Evolutionary conservation across 2,113 vertebrate species (phyloP).

Genomic region (Phrynocephalus versicolor): DNA sequence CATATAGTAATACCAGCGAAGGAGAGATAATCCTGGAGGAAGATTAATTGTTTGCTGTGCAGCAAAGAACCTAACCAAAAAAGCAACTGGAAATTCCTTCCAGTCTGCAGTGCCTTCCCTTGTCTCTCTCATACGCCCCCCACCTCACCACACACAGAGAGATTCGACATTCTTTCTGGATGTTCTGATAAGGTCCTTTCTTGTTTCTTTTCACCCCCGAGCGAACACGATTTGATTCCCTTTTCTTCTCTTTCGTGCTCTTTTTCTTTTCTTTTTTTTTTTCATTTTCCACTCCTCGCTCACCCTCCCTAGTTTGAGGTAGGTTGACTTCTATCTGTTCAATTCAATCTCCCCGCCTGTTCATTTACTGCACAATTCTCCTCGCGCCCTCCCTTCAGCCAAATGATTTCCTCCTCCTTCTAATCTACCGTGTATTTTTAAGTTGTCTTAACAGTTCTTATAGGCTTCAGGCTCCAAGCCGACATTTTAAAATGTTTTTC

Average conservation of each 20-base stretch:
- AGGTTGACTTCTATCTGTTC: slow-evolving; percentile 61
- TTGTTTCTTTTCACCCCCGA: slow-evolving; percentile 47
- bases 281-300: background rate
- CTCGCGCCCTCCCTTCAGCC: slow-evolving; percentile 70
- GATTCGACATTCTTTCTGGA: slow-evolving; percentile 41
- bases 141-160: background rate
- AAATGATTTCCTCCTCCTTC: slow-evolving; percentile 62
- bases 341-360: slow-evolving; percentile 66
- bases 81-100: background rate
- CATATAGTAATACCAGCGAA: slow-evolving; percentile 31
- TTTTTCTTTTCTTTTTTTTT: background rate
- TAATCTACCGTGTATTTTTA: slow-evolving; percentile 74
- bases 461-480: slow-evolving; percentile 68
- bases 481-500: slow-evolving; percentile 66
- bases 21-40: slow-evolving; percentile 36
- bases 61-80: slow-evolving; percentile 46
- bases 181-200: slow-evolving; percentile 64
- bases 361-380: slow-evolving; percentile 72
- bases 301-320: slow-evolving; percentile 44
- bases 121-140: background rate
- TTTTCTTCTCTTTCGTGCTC: too few relatives aligned
- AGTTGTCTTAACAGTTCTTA: slow-evolving; percentile 74
- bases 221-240: slow-evolving; percentile 59
- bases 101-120: slow-evolving; percentile 3
- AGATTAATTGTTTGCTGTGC: slow-evolving; percentile 46